phyloP scores from a whole-genome alignment of 1,140 invertebrate species.

The Bathynomus jamesi region DNA sequence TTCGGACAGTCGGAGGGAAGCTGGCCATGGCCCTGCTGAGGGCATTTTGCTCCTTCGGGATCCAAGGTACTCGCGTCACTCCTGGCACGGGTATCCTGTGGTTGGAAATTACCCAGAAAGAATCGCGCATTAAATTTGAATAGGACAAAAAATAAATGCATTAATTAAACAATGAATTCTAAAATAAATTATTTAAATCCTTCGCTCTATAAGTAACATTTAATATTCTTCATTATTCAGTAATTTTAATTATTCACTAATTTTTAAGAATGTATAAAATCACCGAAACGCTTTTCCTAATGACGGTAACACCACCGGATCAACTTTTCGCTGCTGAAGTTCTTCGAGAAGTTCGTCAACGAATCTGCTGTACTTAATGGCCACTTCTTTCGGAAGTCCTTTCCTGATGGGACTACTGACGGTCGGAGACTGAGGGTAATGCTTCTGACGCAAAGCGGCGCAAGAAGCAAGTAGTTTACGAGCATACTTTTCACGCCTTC shows the following conservation, averaged over 20 bases:
- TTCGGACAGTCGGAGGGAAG: conserved; percentile 26
- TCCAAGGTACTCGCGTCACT: background rate
- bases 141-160: too few species aligned
- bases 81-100: background rate
- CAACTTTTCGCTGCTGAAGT: background rate
- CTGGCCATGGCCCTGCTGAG: conserved; percentile 31
- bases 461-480: background rate
- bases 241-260: too few species aligned
- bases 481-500: background rate
- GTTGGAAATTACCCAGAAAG: too few species aligned
- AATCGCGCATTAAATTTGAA: too few species aligned
- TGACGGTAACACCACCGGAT: background rate
- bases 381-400: background rate
- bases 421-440: background rate
- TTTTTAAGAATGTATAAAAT: background rate
- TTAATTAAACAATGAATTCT: too few species aligned
- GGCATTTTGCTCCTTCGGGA: conserved; percentile 11
- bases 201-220: too few species aligned
- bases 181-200: too few species aligned
- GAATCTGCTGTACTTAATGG: background rate
- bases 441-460: background rate
- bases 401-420: background rate
- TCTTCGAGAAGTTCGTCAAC: background rate
- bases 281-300: background rate
- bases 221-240: too few species aligned